Percentiles rank a stretch among this genome's conserved stretches.
Conservation (phyloP, 2,797 vertebrate species). For the Gephyroberyx darwinii region DNA sequence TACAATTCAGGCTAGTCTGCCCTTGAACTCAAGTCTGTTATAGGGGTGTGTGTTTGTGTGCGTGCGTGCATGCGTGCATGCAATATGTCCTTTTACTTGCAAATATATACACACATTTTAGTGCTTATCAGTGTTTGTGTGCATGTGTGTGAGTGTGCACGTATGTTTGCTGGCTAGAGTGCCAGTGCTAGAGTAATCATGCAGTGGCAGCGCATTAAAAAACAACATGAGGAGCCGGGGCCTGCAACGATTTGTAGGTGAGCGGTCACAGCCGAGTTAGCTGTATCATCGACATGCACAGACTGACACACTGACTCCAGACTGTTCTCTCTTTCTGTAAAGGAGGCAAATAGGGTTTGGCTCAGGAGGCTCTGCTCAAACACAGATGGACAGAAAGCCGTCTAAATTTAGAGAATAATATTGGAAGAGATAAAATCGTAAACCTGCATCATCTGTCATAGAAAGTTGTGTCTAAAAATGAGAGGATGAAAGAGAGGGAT, state of each 20-base stretch:
- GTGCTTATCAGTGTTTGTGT: conserved; percentile 13
- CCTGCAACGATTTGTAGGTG: conserved; percentile 36
- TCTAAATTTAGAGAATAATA: conserved; percentile 37
- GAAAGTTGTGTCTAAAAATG: not conserved
- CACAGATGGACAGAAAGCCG: conserved; percentile 33
- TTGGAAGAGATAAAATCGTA: not conserved
- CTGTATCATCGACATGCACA: conserved; percentile 58
- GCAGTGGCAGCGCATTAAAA: not conserved
- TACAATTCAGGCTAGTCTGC: not conserved
- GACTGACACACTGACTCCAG: conserved; percentile 39
- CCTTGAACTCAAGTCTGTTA: not conserved
- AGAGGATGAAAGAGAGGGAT: conserved; percentile 9
- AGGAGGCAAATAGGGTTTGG: conserved; percentile 15
- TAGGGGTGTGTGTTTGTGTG: conserved; percentile 18
- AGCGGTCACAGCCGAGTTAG: conserved; percentile 32
- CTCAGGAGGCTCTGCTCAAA: conserved; percentile 54
- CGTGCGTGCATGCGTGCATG: not conserved
- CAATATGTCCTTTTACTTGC: not conserved
- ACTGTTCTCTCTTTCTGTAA: conserved; percentile 56
- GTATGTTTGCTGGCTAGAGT: conserved; percentile 6
- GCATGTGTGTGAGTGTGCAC: not conserved
- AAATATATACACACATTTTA: not conserved
- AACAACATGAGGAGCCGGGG: not conserved
- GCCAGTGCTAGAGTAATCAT: too few relatives aligned
- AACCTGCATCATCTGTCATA: not conserved